Evolutionary conservation across 2,113 vertebrate genomes (phyloP).

Genomic region (Seriola quinqueradiata): DNA sequence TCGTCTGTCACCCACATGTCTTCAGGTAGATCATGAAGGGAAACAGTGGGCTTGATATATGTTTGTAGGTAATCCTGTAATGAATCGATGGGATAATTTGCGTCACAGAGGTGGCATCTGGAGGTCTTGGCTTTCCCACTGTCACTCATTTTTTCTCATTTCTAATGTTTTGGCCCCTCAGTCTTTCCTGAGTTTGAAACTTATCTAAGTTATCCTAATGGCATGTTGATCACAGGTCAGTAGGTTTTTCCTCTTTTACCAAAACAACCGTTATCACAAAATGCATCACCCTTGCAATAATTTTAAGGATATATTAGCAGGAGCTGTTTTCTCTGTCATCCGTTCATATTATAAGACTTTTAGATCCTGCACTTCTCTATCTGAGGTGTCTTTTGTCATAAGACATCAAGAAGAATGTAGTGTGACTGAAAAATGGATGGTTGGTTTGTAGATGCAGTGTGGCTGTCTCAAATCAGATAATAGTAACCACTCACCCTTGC

Average conservation of each 20-base stretch:
- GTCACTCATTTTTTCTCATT: constrained; percentile 15
- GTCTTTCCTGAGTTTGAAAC: constrained; percentile 41
- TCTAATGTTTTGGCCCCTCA: constrained; percentile 18
- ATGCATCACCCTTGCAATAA: constrained; percentile 1
- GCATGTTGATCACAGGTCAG: constrained; percentile 50
- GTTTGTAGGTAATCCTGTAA: constrained; percentile 54
- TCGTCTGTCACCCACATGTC: constrained; percentile 66
- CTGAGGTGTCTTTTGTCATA: constrained; percentile 23
- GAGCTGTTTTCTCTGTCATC: constrained; percentile 10
- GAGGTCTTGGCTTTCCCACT: constrained; percentile 43
- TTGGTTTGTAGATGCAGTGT: constrained; percentile 20
- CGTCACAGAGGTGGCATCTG: constrained; percentile 37
- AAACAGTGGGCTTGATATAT: constrained; percentile 62
- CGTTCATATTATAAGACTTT: not conserved
- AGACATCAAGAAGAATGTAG: constrained; percentile 42
- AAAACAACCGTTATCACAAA: not conserved
- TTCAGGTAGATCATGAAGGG: constrained; percentile 55
- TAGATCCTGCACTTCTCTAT: not conserved
- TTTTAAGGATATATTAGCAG: constrained; percentile 6
- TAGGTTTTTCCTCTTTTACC: constrained; percentile 27
- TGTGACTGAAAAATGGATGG: constrained; percentile 25
- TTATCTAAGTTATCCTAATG: constrained; percentile 38
- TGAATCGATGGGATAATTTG: constrained; percentile 59
- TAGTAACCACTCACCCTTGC: constrained; percentile 34
- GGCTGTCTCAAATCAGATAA: constrained; percentile 55